A percentile compares a stretch with the other conserved stretches of the same genome.
phyloP scores from a whole-genome alignment of 2,888 invertebrate genomes.

The Alcis repandata region DNA sequence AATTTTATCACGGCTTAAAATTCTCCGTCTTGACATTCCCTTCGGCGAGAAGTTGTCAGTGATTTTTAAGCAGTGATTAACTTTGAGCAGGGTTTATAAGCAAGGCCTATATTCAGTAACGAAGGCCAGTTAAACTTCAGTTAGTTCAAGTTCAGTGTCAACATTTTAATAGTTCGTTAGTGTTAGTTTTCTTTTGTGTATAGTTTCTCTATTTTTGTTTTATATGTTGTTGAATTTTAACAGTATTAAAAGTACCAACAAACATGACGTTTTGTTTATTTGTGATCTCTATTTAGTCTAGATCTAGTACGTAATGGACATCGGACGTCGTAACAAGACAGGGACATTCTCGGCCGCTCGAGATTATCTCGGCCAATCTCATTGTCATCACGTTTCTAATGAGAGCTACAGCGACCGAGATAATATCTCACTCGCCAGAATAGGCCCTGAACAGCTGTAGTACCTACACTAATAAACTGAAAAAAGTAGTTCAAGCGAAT shows the following conservation, averaged over 20 bases:
- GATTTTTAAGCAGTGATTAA: too few relatives aligned
- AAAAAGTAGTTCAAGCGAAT: too few relatives aligned
- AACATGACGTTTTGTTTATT: conserved; percentile 1
- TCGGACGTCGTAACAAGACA: not conserved
- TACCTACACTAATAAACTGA: not conserved
- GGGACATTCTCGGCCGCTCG: too few relatives aligned
- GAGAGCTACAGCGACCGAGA: too few relatives aligned
- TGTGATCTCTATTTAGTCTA: not conserved
- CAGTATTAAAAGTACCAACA: conserved; percentile 77
- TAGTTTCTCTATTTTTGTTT: conserved; percentile 75
- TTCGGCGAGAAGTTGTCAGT: too few relatives aligned
- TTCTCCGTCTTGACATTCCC: too few relatives aligned
- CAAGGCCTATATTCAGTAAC: conserved; percentile 35
- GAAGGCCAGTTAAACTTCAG: conserved; percentile 42
- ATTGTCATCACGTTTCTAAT: too few relatives aligned
- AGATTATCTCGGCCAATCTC: too few relatives aligned
- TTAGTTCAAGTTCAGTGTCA: conserved; percentile 28
- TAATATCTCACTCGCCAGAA: too few relatives aligned
- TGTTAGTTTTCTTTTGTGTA: conserved; percentile 71
- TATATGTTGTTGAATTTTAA: conserved; percentile 85
- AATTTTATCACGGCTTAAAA: too few relatives aligned
- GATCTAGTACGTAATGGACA: not conserved
- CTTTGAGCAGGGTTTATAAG: too few relatives aligned
- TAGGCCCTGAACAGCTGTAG: not conserved
- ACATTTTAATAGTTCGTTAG: conserved; percentile 58